phyloP scores from a whole-genome alignment of 2,113 vertebrate genomes.

The Sigmodon hispidus region DNA sequence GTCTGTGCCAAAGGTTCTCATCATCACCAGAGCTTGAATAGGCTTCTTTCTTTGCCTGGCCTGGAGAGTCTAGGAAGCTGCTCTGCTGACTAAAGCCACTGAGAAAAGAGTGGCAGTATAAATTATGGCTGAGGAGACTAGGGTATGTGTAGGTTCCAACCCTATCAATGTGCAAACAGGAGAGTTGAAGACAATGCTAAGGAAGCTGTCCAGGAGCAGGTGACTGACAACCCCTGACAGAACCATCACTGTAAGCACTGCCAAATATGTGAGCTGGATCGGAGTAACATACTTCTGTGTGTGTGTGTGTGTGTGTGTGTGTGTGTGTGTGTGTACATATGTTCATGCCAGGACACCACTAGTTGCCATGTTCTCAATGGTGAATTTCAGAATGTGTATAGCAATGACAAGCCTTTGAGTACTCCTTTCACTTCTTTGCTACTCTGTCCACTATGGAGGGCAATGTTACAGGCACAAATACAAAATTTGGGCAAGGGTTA shows the following conservation, averaged over 20 bases:
- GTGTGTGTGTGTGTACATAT: constrained; percentile 90
- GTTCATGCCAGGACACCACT: constrained; percentile 91
- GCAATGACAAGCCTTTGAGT: constrained; percentile 97
- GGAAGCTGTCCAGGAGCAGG: constrained; percentile 87
- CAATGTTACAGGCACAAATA: constrained; percentile 79
- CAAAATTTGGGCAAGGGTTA: constrained; percentile 54
- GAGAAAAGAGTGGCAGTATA: neutral
- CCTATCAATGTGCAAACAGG: constrained; percentile 95
- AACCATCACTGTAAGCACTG: constrained; percentile 97
- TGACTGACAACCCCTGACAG: constrained; percentile 92
- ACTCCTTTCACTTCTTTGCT: constrained; percentile 97
- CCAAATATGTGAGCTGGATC: constrained; percentile 96
- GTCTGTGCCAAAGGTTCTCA: constrained; percentile 78
- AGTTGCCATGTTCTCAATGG: constrained; percentile 89
- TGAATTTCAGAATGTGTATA: constrained; percentile 95
- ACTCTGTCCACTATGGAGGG: constrained; percentile 97
- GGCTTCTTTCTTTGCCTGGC: constrained; percentile 95
- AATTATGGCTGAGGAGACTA: neutral
- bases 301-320: constrained; percentile 86
- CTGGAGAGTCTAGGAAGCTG: constrained; percentile 92
- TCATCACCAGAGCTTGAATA: constrained; percentile 95
- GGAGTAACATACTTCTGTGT: constrained; percentile 94
- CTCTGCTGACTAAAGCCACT: constrained; percentile 29
- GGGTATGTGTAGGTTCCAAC: constrained; percentile 91
- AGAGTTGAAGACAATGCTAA: constrained; percentile 94